Evolutionary conservation across 2,797 vertebrate species (phyloP).

Genomic region (Propithecus perrieri): DNA sequence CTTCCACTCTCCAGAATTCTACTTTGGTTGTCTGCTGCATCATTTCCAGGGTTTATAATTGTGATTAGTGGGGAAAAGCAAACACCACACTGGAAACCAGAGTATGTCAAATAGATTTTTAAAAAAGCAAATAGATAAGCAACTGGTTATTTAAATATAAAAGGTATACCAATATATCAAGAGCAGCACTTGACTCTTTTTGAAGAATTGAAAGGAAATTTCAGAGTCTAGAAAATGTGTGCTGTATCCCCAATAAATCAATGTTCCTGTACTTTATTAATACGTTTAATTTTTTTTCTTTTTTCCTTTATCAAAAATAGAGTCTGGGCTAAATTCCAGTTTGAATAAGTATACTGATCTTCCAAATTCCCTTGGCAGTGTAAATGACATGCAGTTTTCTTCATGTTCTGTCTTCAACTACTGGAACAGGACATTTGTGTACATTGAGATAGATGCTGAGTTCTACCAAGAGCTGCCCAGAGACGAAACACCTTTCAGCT

Average conservation of each 20-base stretch:
- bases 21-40: background rate
- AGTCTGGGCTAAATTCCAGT: conserved; percentile 43
- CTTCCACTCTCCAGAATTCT: background rate
- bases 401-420: background rate
- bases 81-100: background rate
- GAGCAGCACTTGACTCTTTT: background rate
- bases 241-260: background rate
- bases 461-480: background rate
- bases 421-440: background rate
- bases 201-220: background rate
- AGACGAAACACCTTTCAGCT: background rate
- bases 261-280: conserved; percentile 37
- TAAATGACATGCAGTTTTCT: background rate
- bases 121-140: background rate
- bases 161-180: background rate
- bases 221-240: background rate
- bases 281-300: background rate
- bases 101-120: background rate
- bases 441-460: background rate
- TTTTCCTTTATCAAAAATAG: conserved; percentile 31
- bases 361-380: background rate
- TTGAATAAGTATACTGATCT: conserved; percentile 14
- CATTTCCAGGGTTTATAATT: background rate
- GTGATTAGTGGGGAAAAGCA: background rate
- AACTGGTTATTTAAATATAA: background rate